These are phyloP conservation scores for Microcebus ravelobensis DNA, from an alignment of 2,113 vertebrate genomes.

Conservation along the genomic window DNA sequence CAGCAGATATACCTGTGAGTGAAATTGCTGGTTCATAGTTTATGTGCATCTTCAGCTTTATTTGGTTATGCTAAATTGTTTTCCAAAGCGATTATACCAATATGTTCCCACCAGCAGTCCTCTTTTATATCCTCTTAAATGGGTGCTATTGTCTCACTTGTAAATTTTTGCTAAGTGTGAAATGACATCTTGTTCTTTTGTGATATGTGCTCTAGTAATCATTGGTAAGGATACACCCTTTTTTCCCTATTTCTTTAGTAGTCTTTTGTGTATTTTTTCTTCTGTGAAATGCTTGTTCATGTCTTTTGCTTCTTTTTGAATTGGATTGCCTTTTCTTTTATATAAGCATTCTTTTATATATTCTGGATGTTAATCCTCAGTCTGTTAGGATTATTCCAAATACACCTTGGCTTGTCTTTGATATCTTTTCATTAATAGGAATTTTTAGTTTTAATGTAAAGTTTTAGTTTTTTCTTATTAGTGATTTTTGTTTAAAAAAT, in stretches of 20 bases:
- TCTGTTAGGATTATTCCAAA: not conserved
- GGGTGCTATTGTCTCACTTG: not conserved
- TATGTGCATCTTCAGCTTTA: not conserved
- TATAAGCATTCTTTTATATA: not conserved
- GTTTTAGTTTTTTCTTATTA: not conserved
- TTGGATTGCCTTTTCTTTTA: not conserved
- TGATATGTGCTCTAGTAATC: not conserved
- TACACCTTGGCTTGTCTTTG: not conserved
- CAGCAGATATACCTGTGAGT: not conserved
- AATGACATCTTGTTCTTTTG: not conserved
- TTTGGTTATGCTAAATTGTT: not conserved
- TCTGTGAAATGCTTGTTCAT: not conserved
- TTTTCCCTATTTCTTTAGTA: not conserved
- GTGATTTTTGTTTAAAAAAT: slow-evolving; percentile 6
- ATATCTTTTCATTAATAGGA: not conserved
- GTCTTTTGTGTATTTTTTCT: not conserved
- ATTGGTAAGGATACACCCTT: not conserved
- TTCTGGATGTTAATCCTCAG: not conserved
- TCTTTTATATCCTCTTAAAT: not conserved
- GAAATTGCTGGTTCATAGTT: not conserved
- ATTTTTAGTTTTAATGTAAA: not conserved
- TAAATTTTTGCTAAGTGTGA: not conserved
- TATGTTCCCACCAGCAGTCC: not conserved
- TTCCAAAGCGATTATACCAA: not conserved
- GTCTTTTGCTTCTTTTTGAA: not conserved